Evolutionary conservation across 2,113 vertebrate genomes (phyloP).

Genomic region (Danio rerio): GRCz12tu NC_133189.1:18784501-18785000

Average conservation of each 20-base stretch:
- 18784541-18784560: constrained; percentile 1
- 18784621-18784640: neutral
- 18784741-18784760: neutral
- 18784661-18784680: neutral
- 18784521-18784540: neutral
- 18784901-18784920: neutral
- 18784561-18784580: neutral
- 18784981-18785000: neutral
- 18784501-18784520: neutral
- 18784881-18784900: neutral
- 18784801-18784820: neutral
- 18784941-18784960: neutral
- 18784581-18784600: constrained; percentile 36
- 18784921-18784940: neutral
- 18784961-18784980: neutral
- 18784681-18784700: neutral
- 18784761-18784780: neutral
- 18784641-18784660: neutral
- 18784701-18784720: neutral
- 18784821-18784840: neutral
- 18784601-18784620: neutral
- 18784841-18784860: neutral
- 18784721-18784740: neutral
- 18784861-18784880: neutral
- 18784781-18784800: too few relatives aligned